Base-by-base conservation (phyloP, 2,113 vertebrate genomes). In the Coracopsis vasa region DNA sequence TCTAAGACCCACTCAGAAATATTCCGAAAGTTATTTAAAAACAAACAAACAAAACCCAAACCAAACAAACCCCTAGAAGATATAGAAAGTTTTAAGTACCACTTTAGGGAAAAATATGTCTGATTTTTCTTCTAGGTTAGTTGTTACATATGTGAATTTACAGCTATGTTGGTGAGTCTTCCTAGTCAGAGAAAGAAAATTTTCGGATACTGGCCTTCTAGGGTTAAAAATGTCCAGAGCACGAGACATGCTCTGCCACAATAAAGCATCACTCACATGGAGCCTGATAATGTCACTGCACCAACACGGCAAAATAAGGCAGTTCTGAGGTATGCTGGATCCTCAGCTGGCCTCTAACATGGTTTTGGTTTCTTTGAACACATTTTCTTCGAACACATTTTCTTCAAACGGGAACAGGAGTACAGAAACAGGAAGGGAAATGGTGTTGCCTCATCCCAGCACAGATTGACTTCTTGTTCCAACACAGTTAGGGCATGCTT, bases 381-480 rank as follows among this genome's bases (percentile, higher is more conserved):
- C 13, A 65, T 86, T 80, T 92, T 48, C 71, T 61, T 90, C 58
- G 83, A 72, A 79, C 3, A 7, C 13, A 65, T 86, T 80, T 92
- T 48, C 71, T 61, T 90, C 58, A 86, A 72, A 79, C 3, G 15
- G 8, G 17, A 82, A 27, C 28, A 71, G 12, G 19, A 78, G 11
- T 7, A 45, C 10, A 82, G 62, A 65, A 82, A 20, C 14, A 37
- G 48, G 37, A 92, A 61, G 16, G 60, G 60, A 88, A 83, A 80
- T 12, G 4, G 28, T 65, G 17, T 83, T 93, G 86, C 58, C 65
- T 90, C 64, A 91, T 66, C 50, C 60, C 54, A 74, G 35, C 51
- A 77, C 37, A 83, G n/a, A 74, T 91, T 66, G 15, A 16, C 13
- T 86, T 91, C 91, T 94, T 96, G 91, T 95, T 94, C 77, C 35